Percentiles rank a stretch among this genome's conserved stretches.
These are phyloP conservation scores for Octomys mimax DNA, from an alignment of 2,797 vertebrate species.

Conservation along the genomic window DNA sequence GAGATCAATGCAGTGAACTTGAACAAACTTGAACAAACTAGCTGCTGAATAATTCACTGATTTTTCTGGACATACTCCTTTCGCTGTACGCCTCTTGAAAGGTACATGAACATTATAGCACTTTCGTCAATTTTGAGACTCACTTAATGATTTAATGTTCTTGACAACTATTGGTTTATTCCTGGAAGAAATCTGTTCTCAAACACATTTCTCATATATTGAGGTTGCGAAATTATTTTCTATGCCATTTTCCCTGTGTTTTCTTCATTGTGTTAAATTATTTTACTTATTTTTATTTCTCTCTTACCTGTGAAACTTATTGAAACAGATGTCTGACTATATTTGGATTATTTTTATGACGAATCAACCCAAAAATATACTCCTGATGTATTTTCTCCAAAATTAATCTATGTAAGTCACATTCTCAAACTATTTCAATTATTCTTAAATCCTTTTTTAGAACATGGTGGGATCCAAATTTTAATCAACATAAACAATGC, in stretches of 20 bases:
- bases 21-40: background rate
- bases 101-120: background rate
- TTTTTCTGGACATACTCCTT: background rate
- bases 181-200: background rate
- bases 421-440: background rate
- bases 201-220: background rate
- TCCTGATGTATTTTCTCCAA: slow-evolving; percentile 10
- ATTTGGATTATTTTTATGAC: slow-evolving; percentile 54
- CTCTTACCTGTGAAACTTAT: slow-evolving; percentile 31
- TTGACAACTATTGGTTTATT: background rate
- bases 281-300: slow-evolving; percentile 57
- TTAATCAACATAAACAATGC: slow-evolving; percentile 6
- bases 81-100: background rate
- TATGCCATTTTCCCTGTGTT: background rate
- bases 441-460: background rate
- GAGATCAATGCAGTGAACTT: background rate
- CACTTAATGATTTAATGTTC: background rate
- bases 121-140: background rate
- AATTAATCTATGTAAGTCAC: slow-evolving; percentile 43
- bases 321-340: slow-evolving; percentile 67
- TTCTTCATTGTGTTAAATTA: background rate
- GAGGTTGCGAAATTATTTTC: background rate
- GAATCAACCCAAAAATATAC: slow-evolving; percentile 57
- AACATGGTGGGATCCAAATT: background rate
- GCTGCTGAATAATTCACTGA: background rate